A percentile compares a stretch with the other conserved stretches of the same genome.
These are phyloP conservation scores for Pantherophis alleghaniensis DNA, from an alignment of 2,797 vertebrate species.

Conservation along the genomic window DNA sequence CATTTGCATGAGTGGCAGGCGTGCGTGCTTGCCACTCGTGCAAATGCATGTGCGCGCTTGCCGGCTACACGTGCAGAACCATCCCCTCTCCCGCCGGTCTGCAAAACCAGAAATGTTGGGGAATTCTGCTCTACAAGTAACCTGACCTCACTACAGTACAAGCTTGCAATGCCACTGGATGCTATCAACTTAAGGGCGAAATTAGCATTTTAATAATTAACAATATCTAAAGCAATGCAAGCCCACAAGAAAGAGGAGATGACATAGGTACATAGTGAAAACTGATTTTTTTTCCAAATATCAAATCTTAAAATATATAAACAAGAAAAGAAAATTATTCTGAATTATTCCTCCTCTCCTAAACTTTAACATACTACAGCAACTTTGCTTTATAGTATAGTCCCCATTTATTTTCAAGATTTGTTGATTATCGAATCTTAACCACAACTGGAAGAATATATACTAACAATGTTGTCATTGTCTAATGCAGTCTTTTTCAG, in stretches of 20 bases:
- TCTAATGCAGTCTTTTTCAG: not conserved
- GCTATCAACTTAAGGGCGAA: not conserved
- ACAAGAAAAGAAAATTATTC: not conserved
- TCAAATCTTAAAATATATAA: not conserved
- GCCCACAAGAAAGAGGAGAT: not conserved
- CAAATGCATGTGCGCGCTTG: too few relatives aligned
- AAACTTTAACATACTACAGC: not conserved
- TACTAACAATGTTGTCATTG: not conserved
- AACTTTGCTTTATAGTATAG: not conserved
- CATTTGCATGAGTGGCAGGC: too few relatives aligned
- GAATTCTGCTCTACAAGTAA: not conserved
- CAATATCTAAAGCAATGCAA: not conserved
- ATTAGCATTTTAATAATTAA: not conserved
- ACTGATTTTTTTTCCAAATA: too few relatives aligned
- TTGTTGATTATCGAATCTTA: not conserved
- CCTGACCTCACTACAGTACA: not conserved
- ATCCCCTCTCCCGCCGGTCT: too few relatives aligned
- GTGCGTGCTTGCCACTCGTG: too few relatives aligned
- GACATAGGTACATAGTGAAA: not conserved
- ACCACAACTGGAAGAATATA: not conserved
- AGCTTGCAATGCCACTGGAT: not conserved
- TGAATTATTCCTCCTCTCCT: not conserved
- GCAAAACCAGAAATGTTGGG: too few relatives aligned
- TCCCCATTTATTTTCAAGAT: not conserved
- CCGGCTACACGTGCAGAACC: accelerated